phyloP scores from a whole-genome alignment of 2,113 vertebrate species.

The Takifugu flavidus region DNA sequence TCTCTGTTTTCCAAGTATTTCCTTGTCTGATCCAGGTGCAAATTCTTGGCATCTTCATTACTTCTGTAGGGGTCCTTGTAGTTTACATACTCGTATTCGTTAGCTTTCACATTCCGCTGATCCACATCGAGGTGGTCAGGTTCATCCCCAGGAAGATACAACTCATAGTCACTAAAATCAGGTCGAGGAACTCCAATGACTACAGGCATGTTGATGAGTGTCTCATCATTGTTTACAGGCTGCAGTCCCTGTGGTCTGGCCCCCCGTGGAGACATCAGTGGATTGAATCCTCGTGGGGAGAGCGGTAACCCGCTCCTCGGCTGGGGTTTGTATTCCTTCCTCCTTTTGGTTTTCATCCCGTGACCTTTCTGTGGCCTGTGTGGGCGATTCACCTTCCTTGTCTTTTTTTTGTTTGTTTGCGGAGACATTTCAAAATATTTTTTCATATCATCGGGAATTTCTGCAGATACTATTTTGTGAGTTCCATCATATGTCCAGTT shows the following conservation, averaged over 20 bases:
- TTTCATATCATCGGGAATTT: slow-evolving; percentile 63
- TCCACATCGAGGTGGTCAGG: slow-evolving; percentile 27
- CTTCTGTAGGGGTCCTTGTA: slow-evolving; percentile 84
- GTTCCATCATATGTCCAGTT: slow-evolving; percentile 72
- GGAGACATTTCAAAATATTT: slow-evolving; percentile 62
- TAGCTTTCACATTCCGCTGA: slow-evolving; percentile 37
- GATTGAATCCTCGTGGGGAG: slow-evolving; percentile 66
- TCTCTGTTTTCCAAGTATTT: slow-evolving; percentile 75
- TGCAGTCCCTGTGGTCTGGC: slow-evolving; percentile 11
- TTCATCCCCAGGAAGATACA: slow-evolving; percentile 64
- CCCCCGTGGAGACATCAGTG: slow-evolving; percentile 44
- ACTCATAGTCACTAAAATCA: slow-evolving; percentile 77
- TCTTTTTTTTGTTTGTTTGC: slow-evolving; percentile 34
- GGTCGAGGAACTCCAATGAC: slow-evolving; percentile 80
- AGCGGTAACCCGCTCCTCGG: slow-evolving; percentile 37
- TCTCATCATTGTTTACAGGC: slow-evolving; percentile 48
- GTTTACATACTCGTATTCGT: slow-evolving; percentile 78
- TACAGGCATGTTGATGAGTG: slow-evolving; percentile 57
- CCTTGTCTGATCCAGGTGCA: slow-evolving; percentile 69
- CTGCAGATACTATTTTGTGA: slow-evolving; percentile 37
- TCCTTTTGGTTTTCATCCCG: slow-evolving; percentile 70
- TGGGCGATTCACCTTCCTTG: slow-evolving; percentile 41
- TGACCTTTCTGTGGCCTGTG: slow-evolving; percentile 54
- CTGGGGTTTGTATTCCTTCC: slow-evolving; percentile 65
- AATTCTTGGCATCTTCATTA: slow-evolving; percentile 63